Evolutionary conservation across 2,888 invertebrate species (phyloP), one percentile per base, ranked within the genome.

Genomic region (Drosophila hamatofila): DNA sequence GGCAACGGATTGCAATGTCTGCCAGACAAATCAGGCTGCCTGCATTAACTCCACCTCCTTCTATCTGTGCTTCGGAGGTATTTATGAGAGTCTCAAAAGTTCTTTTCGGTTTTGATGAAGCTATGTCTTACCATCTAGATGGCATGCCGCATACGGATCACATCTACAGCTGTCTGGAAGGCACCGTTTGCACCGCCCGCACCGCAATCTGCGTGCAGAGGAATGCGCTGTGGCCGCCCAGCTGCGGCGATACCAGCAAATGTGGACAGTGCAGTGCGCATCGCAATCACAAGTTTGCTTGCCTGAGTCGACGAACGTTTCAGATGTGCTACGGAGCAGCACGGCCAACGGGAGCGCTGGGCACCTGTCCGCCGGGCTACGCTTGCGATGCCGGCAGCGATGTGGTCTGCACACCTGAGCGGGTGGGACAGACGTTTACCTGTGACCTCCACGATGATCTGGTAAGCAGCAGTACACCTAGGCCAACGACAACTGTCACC

Each of bases 31-130:
- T 64, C 62, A 78, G 33, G 92, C 69, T 2, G 92, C 92, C 48
- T 92, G 92, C 64, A 78, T 92, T 0, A 92, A 92, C 59, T 91
- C 91, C 0, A 89, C 91, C 7, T 92, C 91, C 1, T 92, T 86
- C 57, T 81, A 92, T 54, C 66, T 90, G 41, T 92, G 92, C 60
- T 91, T 91, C 44, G 92, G 89, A 16, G 84, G 91, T 91, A 69
- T 48, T 75, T 75, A 14, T 6, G 1, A 12, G 9, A n/a, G 1
- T 0, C 25, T 37, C 2, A 0, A 18, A 12, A n/a, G 6, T 11
- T n/a, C 6, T 12, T 18, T 18, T 12, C 7, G 18, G n/a, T 0
- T 12, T 7, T 30, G 11, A 2, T 49, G 12, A 18, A 2, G 7
- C 4, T 8, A 18, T 33, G 2, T 33, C 30, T 9, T n/a, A n/a